phyloP scores from a whole-genome alignment of 2,888 invertebrate genomes.

The Diarsia brunnea region DNA sequence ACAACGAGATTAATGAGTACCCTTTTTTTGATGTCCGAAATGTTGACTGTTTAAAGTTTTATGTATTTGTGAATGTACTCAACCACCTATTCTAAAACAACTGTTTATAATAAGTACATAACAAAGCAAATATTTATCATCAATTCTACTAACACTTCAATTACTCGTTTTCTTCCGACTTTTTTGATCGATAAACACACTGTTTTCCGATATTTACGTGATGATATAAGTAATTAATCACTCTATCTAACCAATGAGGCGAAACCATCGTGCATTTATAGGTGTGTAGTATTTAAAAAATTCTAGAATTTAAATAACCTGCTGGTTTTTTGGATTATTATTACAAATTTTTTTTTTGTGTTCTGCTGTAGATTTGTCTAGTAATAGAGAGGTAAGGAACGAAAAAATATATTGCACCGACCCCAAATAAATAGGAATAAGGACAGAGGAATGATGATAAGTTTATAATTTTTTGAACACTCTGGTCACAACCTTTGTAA shows the following conservation, averaged over 20 bases:
- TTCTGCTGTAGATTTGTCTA: too few relatives aligned
- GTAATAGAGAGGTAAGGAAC: not conserved
- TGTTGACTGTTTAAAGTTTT: not conserved
- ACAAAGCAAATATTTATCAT: not conserved
- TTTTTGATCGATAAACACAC: constrained; percentile 26
- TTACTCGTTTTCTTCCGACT: constrained; percentile 45
- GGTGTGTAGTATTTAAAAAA: constrained; percentile 1
- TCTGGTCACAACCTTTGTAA: not conserved
- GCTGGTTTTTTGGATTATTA: not conserved
- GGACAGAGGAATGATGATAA: not conserved
- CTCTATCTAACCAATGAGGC: constrained; percentile 43
- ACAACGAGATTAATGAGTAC: too few relatives aligned
- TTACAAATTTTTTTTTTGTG: too few relatives aligned
- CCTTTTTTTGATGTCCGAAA: not conserved
- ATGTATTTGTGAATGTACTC: not conserved
- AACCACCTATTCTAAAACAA: not conserved
- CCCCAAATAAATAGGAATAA: not conserved
- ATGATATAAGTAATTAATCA: constrained; percentile 40
- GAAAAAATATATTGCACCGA: not conserved
- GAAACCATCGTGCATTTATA: constrained; percentile 14
- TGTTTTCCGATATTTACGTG: constrained; percentile 49
- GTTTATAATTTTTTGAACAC: not conserved
- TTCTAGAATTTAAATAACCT: not conserved
- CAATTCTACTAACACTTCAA: constrained; percentile 13
- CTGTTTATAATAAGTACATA: not conserved